phyloP scores from a whole-genome alignment of 2,797 vertebrate species.

The Glossophaga mutica region DNA sequence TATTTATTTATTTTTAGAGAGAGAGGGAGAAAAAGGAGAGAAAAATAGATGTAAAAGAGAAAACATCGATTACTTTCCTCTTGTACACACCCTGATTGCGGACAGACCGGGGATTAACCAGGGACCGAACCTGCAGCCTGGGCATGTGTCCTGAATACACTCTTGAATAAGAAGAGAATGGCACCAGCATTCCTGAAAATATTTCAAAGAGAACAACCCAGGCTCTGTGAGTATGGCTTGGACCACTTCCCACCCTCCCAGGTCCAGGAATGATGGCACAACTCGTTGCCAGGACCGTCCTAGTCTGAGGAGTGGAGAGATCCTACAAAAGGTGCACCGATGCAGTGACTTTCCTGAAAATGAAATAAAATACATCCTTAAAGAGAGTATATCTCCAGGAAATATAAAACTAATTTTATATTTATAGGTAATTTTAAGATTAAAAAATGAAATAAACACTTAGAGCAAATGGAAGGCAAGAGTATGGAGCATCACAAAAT shows the following conservation, averaged over 20 bases:
- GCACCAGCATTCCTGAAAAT: not conserved
- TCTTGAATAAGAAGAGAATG: not conserved
- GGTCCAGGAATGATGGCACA: not conserved
- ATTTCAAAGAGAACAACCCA: not conserved
- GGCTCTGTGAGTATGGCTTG: not conserved
- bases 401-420: not conserved
- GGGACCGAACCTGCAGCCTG: not conserved
- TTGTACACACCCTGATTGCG: not conserved
- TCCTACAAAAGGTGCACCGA: not conserved
- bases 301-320: not conserved
- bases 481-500: not conserved
- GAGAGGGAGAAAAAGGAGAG: not conserved
- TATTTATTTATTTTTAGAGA: not conserved
- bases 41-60: not conserved
- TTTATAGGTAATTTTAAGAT: not conserved
- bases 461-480: not conserved
- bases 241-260: not conserved
- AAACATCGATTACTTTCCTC: not conserved
- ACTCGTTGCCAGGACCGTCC: not conserved
- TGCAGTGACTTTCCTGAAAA: not conserved
- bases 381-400: not conserved
- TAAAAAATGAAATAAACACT: not conserved
- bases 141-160: not conserved
- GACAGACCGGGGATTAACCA: not conserved
- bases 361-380: not conserved